Evolutionary conservation across 2,113 vertebrate species (phyloP).

Genomic region (Suncus etruscus): DNA sequence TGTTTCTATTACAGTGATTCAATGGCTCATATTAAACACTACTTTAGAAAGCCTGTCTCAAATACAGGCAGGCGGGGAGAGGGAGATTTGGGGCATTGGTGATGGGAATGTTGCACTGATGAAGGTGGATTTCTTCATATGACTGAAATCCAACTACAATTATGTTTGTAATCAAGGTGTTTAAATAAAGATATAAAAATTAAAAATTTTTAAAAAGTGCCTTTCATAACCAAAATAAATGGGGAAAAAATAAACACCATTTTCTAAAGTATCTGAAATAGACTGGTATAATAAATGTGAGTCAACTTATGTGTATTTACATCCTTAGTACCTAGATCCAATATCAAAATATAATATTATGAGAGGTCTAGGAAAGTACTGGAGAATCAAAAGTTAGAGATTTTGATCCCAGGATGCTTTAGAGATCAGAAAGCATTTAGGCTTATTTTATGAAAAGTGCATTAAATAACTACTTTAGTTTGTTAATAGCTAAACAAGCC

Average conservation of each 20-base stretch:
- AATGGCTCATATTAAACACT: neutral
- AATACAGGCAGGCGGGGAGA: no score
- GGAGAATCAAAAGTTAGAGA: neutral
- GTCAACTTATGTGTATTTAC: no score
- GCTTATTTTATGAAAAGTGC: neutral
- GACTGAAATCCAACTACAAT: no score
- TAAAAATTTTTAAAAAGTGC: no score
- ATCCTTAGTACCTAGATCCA: neutral
- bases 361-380: neutral
- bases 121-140: no score
- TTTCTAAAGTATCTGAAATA: neutral
- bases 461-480: neutral
- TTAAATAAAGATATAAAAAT: no score
- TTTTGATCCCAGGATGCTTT: neutral
- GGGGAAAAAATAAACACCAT: neutral
- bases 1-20: neutral
- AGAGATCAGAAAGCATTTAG: neutral
- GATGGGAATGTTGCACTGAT: no score
- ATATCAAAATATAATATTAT: neutral
- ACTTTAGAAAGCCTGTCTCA: neutral
- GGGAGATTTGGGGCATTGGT: no score
- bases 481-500: neutral
- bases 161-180: no score
- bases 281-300: neutral
- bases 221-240: no score